Evolutionary conservation across 2,888 invertebrate genomes (phyloP).

Genomic region (Acleris holmiana): DNA sequence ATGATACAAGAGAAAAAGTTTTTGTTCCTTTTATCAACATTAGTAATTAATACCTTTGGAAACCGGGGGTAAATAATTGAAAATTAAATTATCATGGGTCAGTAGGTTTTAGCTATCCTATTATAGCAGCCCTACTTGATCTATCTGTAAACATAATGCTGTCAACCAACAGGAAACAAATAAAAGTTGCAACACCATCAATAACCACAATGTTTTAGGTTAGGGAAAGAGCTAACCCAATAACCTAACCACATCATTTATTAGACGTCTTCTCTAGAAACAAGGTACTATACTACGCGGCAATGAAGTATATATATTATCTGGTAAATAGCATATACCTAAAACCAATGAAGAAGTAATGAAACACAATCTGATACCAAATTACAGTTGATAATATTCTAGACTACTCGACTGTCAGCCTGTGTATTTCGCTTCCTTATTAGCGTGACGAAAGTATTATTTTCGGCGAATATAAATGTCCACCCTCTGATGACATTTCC

Average conservation of each 20-base stretch:
- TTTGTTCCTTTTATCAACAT: neutral
- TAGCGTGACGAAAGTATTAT: neutral
- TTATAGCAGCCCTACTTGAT: neutral
- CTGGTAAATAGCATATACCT: no score
- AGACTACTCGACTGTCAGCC: no score
- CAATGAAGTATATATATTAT: no score
- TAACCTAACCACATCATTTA: neutral
- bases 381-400: no score
- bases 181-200: no score
- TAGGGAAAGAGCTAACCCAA: no score
- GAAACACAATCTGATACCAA: no score
- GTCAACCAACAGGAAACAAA: neutral
- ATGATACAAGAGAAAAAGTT: neutral
- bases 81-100: neutral
- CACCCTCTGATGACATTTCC: slow-evolving; percentile 33
- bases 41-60: neutral
- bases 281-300: no score
- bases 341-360: no score
- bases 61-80: neutral
- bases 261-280: no score
- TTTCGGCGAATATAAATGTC: neutral
- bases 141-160: neutral
- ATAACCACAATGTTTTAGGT: no score
- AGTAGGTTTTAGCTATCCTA: neutral
- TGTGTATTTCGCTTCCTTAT: neutral